Evolutionary conservation across 2,888 invertebrate genomes (phyloP).

Genomic region (Carcina quercana): DNA sequence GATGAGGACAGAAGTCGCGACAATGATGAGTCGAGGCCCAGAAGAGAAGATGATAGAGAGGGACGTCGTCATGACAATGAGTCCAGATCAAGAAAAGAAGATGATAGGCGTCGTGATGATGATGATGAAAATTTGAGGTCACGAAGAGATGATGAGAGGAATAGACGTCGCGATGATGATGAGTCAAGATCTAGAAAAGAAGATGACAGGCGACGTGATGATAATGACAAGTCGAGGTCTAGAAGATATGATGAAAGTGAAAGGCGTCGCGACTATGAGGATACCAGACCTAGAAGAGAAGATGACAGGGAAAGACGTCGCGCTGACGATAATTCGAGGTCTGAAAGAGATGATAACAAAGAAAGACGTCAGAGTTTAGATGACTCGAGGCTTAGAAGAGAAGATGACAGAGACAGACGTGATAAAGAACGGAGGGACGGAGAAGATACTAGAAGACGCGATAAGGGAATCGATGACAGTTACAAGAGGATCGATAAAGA

Average conservation of each 20-base stretch:
- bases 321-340: constrained; percentile 4
- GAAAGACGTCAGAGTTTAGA: constrained; percentile 11
- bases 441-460: constrained; percentile 6
- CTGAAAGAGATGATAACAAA: constrained; percentile 4
- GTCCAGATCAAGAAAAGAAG: neutral
- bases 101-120: neutral
- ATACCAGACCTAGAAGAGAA: constrained; percentile 10
- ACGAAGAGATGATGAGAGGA: constrained; percentile 4
- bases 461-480: constrained; percentile 12
- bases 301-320: constrained; percentile 8
- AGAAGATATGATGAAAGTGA: neutral
- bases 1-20: constrained; percentile 4
- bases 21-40: constrained; percentile 13
- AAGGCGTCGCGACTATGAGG: constrained; percentile 9
- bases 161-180: constrained; percentile 11
- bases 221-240: constrained; percentile 8
- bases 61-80: constrained; percentile 10
- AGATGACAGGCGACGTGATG: constrained; percentile 9
- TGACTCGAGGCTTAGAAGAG: constrained; percentile 5
- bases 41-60: constrained; percentile 4
- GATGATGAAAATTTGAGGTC: neutral
- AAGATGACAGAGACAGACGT: neutral
- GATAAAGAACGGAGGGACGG: constrained; percentile 9
- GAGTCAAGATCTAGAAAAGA: constrained; percentile 11
- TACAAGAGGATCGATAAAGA: constrained; percentile 8